Evolutionary conservation across 2,888 invertebrate genomes (phyloP), one percentile per base, ranked within the genome.

Genomic region (Cheilosia vernalis): DNA sequence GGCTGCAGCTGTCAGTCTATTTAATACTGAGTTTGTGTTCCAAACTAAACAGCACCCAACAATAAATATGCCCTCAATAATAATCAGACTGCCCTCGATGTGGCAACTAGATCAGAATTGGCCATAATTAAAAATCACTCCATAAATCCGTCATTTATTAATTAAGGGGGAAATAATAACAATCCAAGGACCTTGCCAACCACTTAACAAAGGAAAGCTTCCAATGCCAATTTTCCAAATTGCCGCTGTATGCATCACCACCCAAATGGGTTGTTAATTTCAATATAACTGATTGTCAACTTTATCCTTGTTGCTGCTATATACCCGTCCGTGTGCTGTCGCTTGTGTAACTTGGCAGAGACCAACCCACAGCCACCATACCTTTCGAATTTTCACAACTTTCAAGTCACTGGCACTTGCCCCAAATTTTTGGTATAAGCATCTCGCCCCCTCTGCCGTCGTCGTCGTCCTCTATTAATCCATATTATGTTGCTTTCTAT

Each of bases 231-330:
- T 80, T 84, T 80, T 42, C 42, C 55, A 76, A 79, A 84, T 84
- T 84, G 64, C 73, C 80, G 80, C 70, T 76, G 55, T 70, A 84
- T 84, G 84, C 79, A 76, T 70, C 80, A 69, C 66, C 61, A 80
- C 84, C 69, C 79, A 84, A 79, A 84, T 84, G 84, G 84, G 84
- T 84, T 84, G 80, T 84, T 84, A 84, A 84, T 84, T 84, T 84
- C 79, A 84, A 79, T 84, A 80, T 70, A 84, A 80, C 79, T 84
- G 84, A 79, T 84, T 84, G 79, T 84, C 72, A 70, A 74, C 74
- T 66, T 58, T 79, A 66, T 84, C 70, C 66, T 49, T 60, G 47
- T 24, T 33, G 40, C 60, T 15, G 19, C 51, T 17, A 15, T 19
- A 44, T 4, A n/a, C 21, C 19, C 30, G 27, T 69, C 64, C 33